phyloP scores from a whole-genome alignment of 2,888 invertebrate genomes.

The Archips xylosteana region DNA sequence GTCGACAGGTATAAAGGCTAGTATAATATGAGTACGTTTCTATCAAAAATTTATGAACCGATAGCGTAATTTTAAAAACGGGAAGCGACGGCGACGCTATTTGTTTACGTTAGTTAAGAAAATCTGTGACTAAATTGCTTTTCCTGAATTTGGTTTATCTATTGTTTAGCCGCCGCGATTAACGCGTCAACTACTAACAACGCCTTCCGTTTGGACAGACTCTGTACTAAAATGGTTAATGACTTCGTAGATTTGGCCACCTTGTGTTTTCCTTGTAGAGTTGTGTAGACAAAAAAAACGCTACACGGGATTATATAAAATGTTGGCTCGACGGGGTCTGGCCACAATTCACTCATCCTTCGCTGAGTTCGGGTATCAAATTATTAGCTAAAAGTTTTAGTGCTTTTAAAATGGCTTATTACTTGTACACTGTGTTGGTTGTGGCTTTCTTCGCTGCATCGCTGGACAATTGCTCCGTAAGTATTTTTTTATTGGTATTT shows the following conservation, averaged over 20 bases:
- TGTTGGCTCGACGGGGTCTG: not conserved
- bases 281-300: slow-evolving; percentile 18
- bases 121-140: slow-evolving; percentile 13
- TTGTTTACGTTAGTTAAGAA: not conserved
- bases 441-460: slow-evolving; percentile 1
- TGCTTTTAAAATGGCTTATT: slow-evolving; percentile 9
- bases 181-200: not conserved
- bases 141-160: slow-evolving; percentile 9
- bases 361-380: slow-evolving; percentile 8
- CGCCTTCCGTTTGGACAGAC: slow-evolving; percentile 6
- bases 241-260: slow-evolving; percentile 18
- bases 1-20: no score
- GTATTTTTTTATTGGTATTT: slow-evolving; percentile 1
- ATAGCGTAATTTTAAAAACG: not conserved
- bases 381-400: not conserved
- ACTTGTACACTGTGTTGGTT: slow-evolving; percentile 1
- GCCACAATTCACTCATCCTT: slow-evolving; percentile 5
- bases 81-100: not conserved
- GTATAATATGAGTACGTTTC: no score
- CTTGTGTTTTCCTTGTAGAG: slow-evolving; percentile 15
- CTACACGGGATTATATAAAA: slow-evolving; percentile 7
- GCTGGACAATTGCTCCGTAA: slow-evolving; percentile 12
- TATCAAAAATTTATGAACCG: no score
- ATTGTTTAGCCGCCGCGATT: slow-evolving; percentile 2
- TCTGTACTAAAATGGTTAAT: slow-evolving; percentile 15